phyloP scores from a whole-genome alignment of 2,797 vertebrate genomes.

The Babyrousa celebensis region DNA sequence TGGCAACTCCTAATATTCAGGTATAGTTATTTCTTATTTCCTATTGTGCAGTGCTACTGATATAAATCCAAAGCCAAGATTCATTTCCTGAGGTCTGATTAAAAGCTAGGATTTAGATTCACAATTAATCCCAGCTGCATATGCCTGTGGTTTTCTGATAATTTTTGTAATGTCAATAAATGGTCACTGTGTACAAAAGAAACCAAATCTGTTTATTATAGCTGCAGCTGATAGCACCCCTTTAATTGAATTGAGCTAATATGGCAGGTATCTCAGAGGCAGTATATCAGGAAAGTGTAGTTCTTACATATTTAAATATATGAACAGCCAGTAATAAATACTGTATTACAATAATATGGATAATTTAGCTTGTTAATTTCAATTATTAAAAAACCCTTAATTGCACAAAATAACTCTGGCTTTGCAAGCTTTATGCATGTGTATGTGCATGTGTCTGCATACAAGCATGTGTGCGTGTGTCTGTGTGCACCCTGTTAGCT shows the following conservation, averaged over 20 bases:
- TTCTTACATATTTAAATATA: slow-evolving; percentile 80
- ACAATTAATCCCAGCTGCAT: neutral
- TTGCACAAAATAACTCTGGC: neutral
- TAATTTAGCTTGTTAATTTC: slow-evolving; percentile 80
- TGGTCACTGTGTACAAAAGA: slow-evolving; percentile 58
- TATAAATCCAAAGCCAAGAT: neutral
- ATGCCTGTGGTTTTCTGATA: neutral
- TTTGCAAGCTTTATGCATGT: slow-evolving; percentile 26
- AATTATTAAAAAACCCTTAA: slow-evolving; percentile 68
- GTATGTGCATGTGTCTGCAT: neutral
- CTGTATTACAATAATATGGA: slow-evolving; percentile 64
- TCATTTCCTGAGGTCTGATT: neutral
- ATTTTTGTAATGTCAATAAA: slow-evolving; percentile 40
- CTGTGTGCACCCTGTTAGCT: slow-evolving; percentile 40
- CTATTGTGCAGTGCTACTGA: neutral
- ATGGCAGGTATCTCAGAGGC: slow-evolving; percentile 23
- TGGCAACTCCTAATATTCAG: neutral
- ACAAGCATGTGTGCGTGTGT: neutral
- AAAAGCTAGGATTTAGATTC: slow-evolving; percentile 47
- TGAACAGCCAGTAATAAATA: slow-evolving; percentile 78
- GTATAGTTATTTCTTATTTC: slow-evolving; percentile 31
- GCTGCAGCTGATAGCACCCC: slow-evolving; percentile 24
- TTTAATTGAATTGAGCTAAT: slow-evolving; percentile 83
- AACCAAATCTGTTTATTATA: slow-evolving; percentile 71
- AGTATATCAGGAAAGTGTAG: slow-evolving; percentile 56